Percentiles rank a stretch among this genome's conserved stretches.
These are phyloP conservation scores for Pollenia labialis DNA, from an alignment of 2,888 invertebrate genomes.

Conservation along the genomic window DNA sequence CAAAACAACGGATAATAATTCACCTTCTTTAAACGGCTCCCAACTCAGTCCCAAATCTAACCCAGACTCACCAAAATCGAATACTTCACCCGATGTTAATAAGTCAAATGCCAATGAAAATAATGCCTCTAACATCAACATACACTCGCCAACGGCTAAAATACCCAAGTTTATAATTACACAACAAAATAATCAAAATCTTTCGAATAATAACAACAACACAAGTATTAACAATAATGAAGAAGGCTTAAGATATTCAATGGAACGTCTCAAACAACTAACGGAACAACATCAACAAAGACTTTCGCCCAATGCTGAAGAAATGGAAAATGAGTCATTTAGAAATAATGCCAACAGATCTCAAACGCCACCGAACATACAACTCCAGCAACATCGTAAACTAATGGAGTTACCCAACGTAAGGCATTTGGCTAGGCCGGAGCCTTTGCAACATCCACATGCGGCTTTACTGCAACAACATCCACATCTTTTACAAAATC, in stretches of 20 bases:
- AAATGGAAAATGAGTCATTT: slow-evolving; percentile 55
- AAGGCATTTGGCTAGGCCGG: slow-evolving; percentile 81
- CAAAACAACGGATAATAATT: slow-evolving; percentile 76
- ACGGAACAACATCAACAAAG: slow-evolving; percentile 82
- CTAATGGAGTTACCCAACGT: slow-evolving; percentile 78
- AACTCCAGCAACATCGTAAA: slow-evolving; percentile 77
- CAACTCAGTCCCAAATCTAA: slow-evolving; percentile 83
- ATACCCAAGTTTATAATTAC: slow-evolving; percentile 80
- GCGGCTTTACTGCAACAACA: slow-evolving; percentile 81
- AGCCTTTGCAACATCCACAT: slow-evolving; percentile 82
- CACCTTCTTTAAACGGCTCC: slow-evolving; percentile 77
- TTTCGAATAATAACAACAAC: slow-evolving; percentile 51
- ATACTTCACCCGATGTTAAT: slow-evolving; percentile 80
- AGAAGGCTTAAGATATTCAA: slow-evolving; percentile 80
- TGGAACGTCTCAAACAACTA: slow-evolving; percentile 83
- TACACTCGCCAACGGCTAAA: slow-evolving; percentile 76
- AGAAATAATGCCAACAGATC: slow-evolving; percentile 68
- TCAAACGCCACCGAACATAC: slow-evolving; percentile 57
- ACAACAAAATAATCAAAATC: slow-evolving; percentile 69
- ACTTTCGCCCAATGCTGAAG: slow-evolving; percentile 77
- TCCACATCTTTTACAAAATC: slow-evolving; percentile 81
- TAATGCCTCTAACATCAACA: slow-evolving; percentile 26
- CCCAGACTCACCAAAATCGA: slow-evolving; percentile 83
- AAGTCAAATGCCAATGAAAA: slow-evolving; percentile 57
- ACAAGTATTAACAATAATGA: slow-evolving; percentile 75